phyloP scores from a whole-genome alignment of 2,797 vertebrate genomes.

The Siniperca obscura region DNA sequence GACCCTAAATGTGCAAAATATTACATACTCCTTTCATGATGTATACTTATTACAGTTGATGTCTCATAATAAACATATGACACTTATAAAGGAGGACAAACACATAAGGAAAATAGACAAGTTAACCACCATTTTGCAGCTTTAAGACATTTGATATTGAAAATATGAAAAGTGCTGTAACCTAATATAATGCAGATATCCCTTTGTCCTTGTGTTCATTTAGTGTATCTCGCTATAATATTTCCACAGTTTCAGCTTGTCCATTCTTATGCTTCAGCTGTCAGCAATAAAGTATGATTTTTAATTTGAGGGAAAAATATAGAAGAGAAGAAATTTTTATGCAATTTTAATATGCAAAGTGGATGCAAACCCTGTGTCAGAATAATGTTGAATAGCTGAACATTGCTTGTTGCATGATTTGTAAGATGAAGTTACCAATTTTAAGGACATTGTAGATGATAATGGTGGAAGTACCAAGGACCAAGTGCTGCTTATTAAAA shows the following conservation, averaged over 20 bases:
- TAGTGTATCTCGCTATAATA: not conserved
- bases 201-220: not conserved
- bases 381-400: not conserved
- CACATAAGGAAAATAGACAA: not conserved
- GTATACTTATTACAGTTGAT: not conserved
- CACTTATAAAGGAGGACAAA: not conserved
- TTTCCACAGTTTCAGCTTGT: slow-evolving; percentile 10
- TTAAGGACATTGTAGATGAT: not conserved
- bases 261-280: not conserved
- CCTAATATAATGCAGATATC: not conserved
- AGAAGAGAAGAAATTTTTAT: not conserved
- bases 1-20: not conserved
- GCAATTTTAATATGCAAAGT: not conserved
- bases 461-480: not conserved
- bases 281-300: not conserved
- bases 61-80: not conserved
- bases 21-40: not conserved
- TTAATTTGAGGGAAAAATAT: slow-evolving; percentile 1
- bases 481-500: not conserved
- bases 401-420: not conserved
- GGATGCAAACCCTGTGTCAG: not conserved
- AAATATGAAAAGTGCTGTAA: not conserved
- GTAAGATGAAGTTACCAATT: not conserved
- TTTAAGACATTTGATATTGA: slow-evolving; percentile 1
- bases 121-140: not conserved